Evolutionary conservation across 2,888 invertebrate species (phyloP), one percentile per base, ranked within the genome.

Genomic region (Aleiodes leptofemur): DNA sequence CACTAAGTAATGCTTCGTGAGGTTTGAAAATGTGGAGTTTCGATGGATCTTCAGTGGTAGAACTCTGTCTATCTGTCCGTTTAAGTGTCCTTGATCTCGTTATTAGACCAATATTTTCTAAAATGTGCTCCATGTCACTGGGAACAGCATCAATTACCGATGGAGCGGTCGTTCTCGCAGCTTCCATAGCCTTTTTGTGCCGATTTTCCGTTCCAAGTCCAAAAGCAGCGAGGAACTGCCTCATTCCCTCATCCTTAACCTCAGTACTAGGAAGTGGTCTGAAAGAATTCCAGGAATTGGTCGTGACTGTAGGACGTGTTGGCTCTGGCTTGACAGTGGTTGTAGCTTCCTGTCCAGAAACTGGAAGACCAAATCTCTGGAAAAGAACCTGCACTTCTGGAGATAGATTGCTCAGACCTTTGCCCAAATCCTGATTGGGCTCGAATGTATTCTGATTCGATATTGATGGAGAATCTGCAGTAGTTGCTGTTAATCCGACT

Each of bases 141-240:
- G 90, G 87, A 7, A 87, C 84, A 23, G 79, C 84, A n/a, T 89
- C 88, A 13, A 86, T 81, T 72, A 87, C 14, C 0, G 88, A 85
- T 0, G 81, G 80, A 1, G 29, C 48, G 5, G 64, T 56, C 0
- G 29, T 72, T 48, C 77, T 79, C 5, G 74, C 23, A 3, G 51
- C 1, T n/a, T 80, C 81, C 80, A 89, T 82, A 2, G 88, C 79
- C 71, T 89, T 89, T 34, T 83, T 80, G 6, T 75, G 82, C 7
- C 87, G 79, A 51, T 48, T 81, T 0, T 84, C 86, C 6, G 69
- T 76, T 4, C 90, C 86, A 0, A 91, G 83, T 1, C 91, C 91
- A 73, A 90, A 91, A 43, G 82, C 87, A 0, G 90, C 88, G 51
- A 91, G 77, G 59, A 91, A 90, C n/a, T 90, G 86, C 69, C 85